These are phyloP conservation scores for Holacanthella duospinosa DNA, from an alignment of 2,888 invertebrate species.

Conservation along the genomic window DNA sequence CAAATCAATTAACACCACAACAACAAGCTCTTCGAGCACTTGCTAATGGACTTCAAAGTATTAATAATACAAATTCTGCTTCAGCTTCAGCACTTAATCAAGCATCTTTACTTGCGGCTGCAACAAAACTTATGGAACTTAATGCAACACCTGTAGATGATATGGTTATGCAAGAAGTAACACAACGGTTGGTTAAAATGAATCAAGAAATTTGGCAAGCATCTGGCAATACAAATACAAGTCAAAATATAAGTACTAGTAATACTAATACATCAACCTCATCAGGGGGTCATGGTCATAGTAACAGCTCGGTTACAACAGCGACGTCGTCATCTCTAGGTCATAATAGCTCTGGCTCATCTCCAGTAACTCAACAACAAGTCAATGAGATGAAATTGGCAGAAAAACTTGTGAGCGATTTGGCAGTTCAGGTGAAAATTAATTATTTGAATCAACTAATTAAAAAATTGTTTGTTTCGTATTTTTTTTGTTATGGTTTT, in stretches of 20 bases:
- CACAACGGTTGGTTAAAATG: conserved; percentile 37
- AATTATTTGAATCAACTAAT: not conserved
- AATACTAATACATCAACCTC: conserved; percentile 12
- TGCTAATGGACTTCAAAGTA: conserved; percentile 25
- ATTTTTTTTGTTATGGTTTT: conserved; percentile 1
- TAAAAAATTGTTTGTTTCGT: not conserved
- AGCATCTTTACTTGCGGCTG: conserved; percentile 28
- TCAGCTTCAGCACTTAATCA: conserved; percentile 25
- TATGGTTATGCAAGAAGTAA: conserved; percentile 34
- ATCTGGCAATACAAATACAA: conserved; percentile 7
- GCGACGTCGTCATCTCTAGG: conserved; percentile 13
- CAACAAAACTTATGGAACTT: conserved; percentile 33
- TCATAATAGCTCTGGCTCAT: conserved; percentile 16
- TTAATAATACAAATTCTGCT: conserved; percentile 5
- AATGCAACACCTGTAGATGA: conserved; percentile 26
- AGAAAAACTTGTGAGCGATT: conserved; percentile 38
- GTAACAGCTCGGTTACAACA: conserved; percentile 10
- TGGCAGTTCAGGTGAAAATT: conserved; percentile 36
- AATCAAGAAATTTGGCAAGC: conserved; percentile 38
- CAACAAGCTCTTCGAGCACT: conserved; percentile 34
- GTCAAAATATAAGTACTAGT: conserved; percentile 8
- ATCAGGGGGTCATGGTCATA: conserved; percentile 10
- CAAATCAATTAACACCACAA: conserved; percentile 13
- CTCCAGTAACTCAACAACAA: not conserved
- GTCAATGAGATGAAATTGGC: conserved; percentile 38